Base-by-base conservation (phyloP, 2,113 vertebrate species). In the Engraulis encrasicolus region DNA sequence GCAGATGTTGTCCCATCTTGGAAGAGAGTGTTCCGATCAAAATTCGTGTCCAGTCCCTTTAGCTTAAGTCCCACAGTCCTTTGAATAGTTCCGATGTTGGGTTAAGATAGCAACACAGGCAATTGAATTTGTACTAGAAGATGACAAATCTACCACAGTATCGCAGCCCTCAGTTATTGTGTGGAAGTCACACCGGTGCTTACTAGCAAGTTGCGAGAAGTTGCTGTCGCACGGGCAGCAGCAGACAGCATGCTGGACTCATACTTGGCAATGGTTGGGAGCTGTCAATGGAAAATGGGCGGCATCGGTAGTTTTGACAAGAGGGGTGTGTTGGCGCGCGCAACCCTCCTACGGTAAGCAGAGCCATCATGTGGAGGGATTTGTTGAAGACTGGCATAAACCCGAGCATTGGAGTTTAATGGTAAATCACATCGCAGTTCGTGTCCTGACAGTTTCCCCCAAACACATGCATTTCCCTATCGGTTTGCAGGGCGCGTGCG, bases 361-460 rank as follows among this genome's bases (percentile, higher is more conserved):
- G 78, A 91, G 89, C 85, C 92, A 90, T 83, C 93, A 91, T 23
- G 81, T 36, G 93, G 91, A 11, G 40, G n/a, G 0, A 78, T 38
- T 0, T 4, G 18, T 20, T 71, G 50, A 15, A 23, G n/a, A n/a
- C n/a, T 27, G n/a, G 12, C 23, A 27, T 9, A 61, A 61, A 1
- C 31, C n/a, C n/a, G n/a, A n/a, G n/a, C n/a, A n/a, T n/a, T n/a
- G n/a, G n/a, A n/a, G n/a, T n/a, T n/a, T n/a, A n/a, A n/a, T n/a
- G n/a, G n/a, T n/a, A n/a, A n/a, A n/a, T n/a, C n/a, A n/a, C n/a
- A n/a, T n/a, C n/a, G n/a, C n/a, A n/a, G n/a, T n/a, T n/a, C n/a
- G n/a, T n/a, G n/a, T n/a, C n/a, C n/a, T n/a, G n/a, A n/a, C n/a
- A n/a, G n/a, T n/a, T n/a, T n/a, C n/a, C n/a, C n/a, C n/a, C n/a